phyloP scores from a whole-genome alignment of 2,113 vertebrate genomes.

The Ancistrus triradiatus region DNA sequence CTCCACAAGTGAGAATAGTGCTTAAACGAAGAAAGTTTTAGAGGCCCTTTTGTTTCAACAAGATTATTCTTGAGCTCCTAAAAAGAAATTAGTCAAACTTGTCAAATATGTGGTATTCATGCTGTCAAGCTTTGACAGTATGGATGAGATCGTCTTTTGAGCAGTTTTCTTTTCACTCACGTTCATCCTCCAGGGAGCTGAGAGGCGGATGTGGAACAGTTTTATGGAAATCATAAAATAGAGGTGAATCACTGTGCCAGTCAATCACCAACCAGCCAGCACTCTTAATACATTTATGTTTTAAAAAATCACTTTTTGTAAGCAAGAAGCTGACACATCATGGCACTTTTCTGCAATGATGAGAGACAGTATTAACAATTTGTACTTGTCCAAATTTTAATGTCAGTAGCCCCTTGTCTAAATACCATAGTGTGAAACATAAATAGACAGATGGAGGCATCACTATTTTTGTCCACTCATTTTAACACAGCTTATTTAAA shows the following conservation, averaged over 20 bases:
- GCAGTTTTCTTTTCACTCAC: conserved; percentile 28
- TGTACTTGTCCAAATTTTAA: no score
- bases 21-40: conserved; percentile 3
- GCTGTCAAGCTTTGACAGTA: conserved; percentile 23
- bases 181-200: conserved; percentile 30
- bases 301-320: no score
- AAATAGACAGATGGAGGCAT: no score
- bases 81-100: conserved; percentile 35
- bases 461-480: no score
- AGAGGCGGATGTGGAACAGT: conserved; percentile 32
- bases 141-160: conserved; percentile 36
- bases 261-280: conserved; percentile 16
- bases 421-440: no score
- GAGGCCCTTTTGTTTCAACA: conserved; percentile 3
- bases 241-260: conserved; percentile 37
- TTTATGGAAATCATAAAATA: conserved; percentile 36
- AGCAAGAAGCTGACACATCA: no score
- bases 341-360: no score
- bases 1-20: not conserved
- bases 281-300: conserved; percentile 25
- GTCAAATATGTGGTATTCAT: conserved; percentile 26
- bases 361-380: no score
- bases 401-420: no score
- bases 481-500: no score
- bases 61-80: conserved; percentile 11